phyloP scores from a whole-genome alignment of 2,888 invertebrate genomes.

The Unio pictorum region DNA sequence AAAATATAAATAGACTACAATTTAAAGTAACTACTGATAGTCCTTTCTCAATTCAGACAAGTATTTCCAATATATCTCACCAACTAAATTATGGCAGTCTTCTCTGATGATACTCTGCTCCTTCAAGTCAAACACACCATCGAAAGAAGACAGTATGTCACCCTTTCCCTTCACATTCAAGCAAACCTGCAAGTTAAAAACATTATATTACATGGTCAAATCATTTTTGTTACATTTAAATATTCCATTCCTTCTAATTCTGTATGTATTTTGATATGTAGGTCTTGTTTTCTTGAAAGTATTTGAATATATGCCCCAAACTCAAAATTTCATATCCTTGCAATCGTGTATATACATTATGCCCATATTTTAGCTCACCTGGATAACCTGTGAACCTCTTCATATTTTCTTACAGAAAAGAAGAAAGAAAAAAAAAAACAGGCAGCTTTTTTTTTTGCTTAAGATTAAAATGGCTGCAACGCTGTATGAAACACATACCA shows the following conservation, averaged over 20 bases:
- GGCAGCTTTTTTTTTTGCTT: too few relatives aligned
- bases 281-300: neutral
- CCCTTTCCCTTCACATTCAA: constrained; percentile 72
- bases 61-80: constrained; percentile 69
- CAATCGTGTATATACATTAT: too few relatives aligned
- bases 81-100: constrained; percentile 90
- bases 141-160: constrained; percentile 77
- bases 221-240: neutral
- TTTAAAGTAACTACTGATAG: neutral
- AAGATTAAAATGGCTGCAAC: too few relatives aligned
- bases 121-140: constrained; percentile 96
- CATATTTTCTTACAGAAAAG: too few relatives aligned
- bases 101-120: constrained; percentile 91
- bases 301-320: too few relatives aligned
- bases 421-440: too few relatives aligned
- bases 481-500: too few relatives aligned
- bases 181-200: constrained; percentile 66
- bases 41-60: neutral
- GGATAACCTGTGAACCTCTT: too few relatives aligned
- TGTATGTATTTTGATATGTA: neutral
- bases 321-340: too few relatives aligned
- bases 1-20: neutral
- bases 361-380: too few relatives aligned
- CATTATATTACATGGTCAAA: neutral
- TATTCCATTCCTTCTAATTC: neutral